These are phyloP conservation scores for Notolepis coatsorum DNA, from an alignment of 2,797 vertebrate genomes.

Conservation along the genomic window DNA sequence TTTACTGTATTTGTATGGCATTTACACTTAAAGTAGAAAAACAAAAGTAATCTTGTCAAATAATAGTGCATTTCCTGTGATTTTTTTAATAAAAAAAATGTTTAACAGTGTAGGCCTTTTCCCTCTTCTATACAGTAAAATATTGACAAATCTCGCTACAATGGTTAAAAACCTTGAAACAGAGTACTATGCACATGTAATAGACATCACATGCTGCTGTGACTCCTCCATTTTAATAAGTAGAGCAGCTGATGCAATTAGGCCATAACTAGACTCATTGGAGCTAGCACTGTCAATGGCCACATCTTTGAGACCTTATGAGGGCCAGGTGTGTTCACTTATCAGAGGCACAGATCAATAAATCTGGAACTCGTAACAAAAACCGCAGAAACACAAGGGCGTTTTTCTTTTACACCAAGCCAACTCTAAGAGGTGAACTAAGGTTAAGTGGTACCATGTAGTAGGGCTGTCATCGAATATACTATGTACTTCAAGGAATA, in stretches of 20 bases:
- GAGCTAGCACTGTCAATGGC: conserved; percentile 37
- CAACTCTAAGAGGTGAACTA: conserved; percentile 11
- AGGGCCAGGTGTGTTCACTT: conserved; percentile 44
- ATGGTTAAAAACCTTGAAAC: conserved; percentile 4
- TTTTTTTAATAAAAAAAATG: too few relatives aligned
- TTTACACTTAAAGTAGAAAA: too few relatives aligned
- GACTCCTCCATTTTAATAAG: conserved; percentile 6
- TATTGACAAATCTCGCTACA: too few relatives aligned
- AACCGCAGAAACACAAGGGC: conserved; percentile 23
- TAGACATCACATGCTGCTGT: conserved; percentile 14
- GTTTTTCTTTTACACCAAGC: too few relatives aligned
- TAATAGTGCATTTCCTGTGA: too few relatives aligned
- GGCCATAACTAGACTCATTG: conserved; percentile 40
- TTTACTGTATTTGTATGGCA: too few relatives aligned
- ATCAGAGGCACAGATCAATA: conserved; percentile 36
- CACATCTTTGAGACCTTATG: conserved; percentile 34
- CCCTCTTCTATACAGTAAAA: too few relatives aligned
- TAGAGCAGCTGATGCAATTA: conserved; percentile 40
- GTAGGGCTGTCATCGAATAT: too few relatives aligned
- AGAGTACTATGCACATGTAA: conserved; percentile 4
- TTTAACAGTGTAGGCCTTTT: too few relatives aligned
- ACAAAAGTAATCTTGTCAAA: too few relatives aligned
- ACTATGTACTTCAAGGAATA: too few relatives aligned
- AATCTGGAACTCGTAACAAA: conserved; percentile 32
- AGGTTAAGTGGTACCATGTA: conserved; percentile 21